Evolutionary conservation across 2,113 vertebrate species (phyloP).

Genomic region (Lanius collurio): DNA sequence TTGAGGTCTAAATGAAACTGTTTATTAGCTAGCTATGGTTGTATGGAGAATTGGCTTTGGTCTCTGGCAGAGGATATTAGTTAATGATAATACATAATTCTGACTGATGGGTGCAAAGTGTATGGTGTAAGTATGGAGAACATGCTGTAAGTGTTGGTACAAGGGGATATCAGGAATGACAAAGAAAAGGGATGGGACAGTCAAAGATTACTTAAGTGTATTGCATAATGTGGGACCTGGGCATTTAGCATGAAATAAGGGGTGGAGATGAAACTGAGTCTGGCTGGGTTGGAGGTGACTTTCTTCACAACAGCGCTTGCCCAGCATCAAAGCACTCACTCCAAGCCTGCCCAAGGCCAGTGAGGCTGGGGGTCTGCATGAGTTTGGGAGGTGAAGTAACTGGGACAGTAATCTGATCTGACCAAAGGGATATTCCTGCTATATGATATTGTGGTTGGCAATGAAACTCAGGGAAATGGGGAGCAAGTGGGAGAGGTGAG

Average conservation of each 20-base stretch:
- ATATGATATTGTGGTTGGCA: neutral
- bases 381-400: fast-evolving
- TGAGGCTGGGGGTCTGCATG: neutral
- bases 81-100: neutral
- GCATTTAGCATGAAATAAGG: neutral
- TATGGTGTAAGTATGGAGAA: neutral
- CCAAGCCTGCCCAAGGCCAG: neutral
- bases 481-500: too few relatives aligned
- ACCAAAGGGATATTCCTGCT: neutral
- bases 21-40: neutral
- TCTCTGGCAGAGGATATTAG: neutral
- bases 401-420: neutral
- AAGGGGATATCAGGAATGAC: neutral
- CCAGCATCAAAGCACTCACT: neutral
- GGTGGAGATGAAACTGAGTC: neutral
- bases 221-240: neutral
- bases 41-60: neutral
- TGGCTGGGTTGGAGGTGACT: neutral
- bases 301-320: neutral
- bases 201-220: neutral
- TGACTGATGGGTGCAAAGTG: neutral
- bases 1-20: neutral
- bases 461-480: neutral
- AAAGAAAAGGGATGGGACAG: neutral
- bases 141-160: fast-evolving